Conservation (phyloP, 2,797 vertebrate species). For the Octomys mimax region DNA sequence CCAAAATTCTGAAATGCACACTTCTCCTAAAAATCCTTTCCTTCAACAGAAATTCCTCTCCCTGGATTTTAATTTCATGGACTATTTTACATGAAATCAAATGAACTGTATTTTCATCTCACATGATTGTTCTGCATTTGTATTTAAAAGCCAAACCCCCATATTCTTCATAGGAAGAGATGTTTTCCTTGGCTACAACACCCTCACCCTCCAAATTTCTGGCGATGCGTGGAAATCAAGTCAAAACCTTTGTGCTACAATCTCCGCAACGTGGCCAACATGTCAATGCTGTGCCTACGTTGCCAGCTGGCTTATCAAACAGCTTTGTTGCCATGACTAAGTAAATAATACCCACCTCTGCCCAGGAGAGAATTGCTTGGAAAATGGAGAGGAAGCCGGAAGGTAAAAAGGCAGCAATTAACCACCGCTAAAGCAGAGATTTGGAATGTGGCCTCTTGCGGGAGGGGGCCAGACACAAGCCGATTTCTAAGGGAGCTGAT, state of each 20-base stretch:
- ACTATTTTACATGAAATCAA: conserved; percentile 36
- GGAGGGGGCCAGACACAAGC: not conserved
- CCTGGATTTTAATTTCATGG: not conserved
- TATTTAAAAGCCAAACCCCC: conserved; percentile 22
- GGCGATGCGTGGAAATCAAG: not conserved
- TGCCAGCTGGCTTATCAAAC: conserved; percentile 50
- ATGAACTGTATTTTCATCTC: not conserved
- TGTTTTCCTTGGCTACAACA: not conserved
- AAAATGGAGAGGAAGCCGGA: conserved; percentile 43
- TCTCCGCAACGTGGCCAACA: conserved; percentile 31
- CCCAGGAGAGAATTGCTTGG: conserved; percentile 75
- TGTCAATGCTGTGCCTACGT: conserved; percentile 42
- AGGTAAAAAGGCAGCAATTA: conserved; percentile 44
- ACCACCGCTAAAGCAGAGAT: conserved; percentile 65
- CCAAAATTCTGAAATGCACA: not conserved
- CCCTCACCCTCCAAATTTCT: not conserved
- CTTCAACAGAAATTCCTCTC: conserved; percentile 25
- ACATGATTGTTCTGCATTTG: not conserved
- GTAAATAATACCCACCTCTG: conserved; percentile 66
- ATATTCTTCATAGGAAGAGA: not conserved
- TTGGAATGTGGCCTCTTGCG: conserved; percentile 3
- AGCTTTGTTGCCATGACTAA: conserved; percentile 75
- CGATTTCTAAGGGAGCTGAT: conserved; percentile 61
- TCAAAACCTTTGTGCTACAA: not conserved
- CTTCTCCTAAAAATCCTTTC: conserved; percentile 14